Evolutionary conservation across 2,888 invertebrate species (phyloP).

Genomic region (Netelia fuscicornis): DNA sequence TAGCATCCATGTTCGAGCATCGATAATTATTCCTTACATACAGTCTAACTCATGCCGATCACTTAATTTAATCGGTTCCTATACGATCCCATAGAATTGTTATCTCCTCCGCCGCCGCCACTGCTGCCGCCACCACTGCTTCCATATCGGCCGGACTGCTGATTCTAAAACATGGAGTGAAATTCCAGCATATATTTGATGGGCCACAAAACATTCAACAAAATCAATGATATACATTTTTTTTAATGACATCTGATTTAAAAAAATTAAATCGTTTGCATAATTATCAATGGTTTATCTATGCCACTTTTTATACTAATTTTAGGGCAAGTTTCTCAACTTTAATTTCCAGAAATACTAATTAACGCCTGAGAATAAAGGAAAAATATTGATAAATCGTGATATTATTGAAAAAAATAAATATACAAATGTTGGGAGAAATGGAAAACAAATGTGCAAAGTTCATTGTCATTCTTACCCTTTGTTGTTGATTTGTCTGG

Average conservation of each 20-base stretch:
- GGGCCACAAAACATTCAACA: too few species aligned
- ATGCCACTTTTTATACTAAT: too few species aligned
- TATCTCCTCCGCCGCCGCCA: constrained; percentile 70
- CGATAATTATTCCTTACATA: constrained; percentile 4
- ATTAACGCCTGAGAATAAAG: too few species aligned
- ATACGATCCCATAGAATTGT: constrained; percentile 27
- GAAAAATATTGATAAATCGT: background rate
- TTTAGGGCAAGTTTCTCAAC: too few species aligned
- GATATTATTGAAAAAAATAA: background rate
- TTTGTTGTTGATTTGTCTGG: constrained; percentile 70
- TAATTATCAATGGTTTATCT: too few species aligned
- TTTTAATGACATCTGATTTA: too few species aligned
- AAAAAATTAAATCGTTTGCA: too few species aligned
- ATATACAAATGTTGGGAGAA: too few species aligned
- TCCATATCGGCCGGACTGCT: constrained; percentile 75
- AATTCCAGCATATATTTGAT: background rate
- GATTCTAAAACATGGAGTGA: constrained; percentile 74
- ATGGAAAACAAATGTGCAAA: background rate
- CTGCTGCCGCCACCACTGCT: constrained; percentile 67
- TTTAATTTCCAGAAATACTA: too few species aligned
- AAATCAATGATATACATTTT: too few species aligned
- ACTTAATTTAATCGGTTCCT: background rate
- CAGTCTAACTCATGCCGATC: too few species aligned
- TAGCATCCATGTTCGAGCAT: constrained; percentile 50
- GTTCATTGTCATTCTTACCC: constrained; percentile 52